Evolutionary conservation across 2,797 vertebrate species (phyloP).

Genomic region (Chaetophractus vellerosus): DNA sequence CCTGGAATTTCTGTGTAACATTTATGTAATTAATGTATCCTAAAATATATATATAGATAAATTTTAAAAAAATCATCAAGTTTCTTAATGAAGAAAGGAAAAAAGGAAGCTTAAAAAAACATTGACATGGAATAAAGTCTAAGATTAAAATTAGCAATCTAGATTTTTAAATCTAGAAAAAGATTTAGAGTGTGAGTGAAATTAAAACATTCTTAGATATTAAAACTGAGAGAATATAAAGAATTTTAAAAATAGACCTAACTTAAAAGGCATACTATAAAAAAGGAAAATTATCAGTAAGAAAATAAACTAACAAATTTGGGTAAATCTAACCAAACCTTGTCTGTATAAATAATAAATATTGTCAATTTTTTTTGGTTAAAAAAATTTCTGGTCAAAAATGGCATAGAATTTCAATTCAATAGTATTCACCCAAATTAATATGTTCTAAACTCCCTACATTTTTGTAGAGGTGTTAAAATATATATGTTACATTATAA

Average conservation of each 20-base stretch:
- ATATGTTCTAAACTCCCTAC: not conserved
- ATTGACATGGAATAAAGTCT: not conserved
- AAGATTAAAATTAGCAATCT: not conserved
- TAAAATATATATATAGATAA: too few relatives aligned
- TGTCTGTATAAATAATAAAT: not conserved
- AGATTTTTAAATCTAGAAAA: not conserved
- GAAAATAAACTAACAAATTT: not conserved
- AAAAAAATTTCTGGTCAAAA: not conserved
- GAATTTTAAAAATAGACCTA: not conserved
- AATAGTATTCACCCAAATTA: too few relatives aligned
- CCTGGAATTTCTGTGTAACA: too few relatives aligned
- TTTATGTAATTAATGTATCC: too few relatives aligned
- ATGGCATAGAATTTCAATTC: not conserved
- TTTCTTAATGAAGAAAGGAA: slow-evolving; percentile 1
- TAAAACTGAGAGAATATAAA: not conserved
- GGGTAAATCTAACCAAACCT: not conserved
- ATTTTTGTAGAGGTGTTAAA: not conserved
- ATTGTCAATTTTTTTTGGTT: not conserved
- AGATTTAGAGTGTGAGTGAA: not conserved
- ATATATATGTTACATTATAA: not conserved
- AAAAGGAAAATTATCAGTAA: not conserved
- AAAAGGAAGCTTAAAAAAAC: not conserved
- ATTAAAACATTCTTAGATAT: not conserved
- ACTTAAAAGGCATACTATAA: not conserved
- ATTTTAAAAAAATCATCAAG: too few relatives aligned